A percentile compares a stretch with the other conserved stretches of the same genome.
phyloP scores from a whole-genome alignment of 1,140 invertebrate genomes.

The Delia radicum region DNA sequence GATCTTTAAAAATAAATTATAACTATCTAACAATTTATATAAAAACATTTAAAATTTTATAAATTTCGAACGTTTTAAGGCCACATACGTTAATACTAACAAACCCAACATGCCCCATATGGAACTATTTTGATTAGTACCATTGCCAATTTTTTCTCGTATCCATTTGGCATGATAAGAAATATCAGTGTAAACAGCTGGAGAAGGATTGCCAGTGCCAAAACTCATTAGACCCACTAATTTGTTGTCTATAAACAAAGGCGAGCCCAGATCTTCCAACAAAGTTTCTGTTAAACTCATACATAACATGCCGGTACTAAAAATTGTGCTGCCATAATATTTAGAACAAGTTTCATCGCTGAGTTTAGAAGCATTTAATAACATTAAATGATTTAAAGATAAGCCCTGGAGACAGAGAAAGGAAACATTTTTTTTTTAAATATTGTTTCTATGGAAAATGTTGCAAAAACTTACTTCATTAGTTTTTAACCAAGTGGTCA shows the following conservation, averaged over 20 bases:
- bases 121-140: slow-evolving; percentile 43
- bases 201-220: no score
- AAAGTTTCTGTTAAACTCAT: background rate
- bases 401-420: background rate
- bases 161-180: slow-evolving; percentile 46
- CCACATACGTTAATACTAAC: slow-evolving; percentile 42
- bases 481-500: slow-evolving; percentile 23
- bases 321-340: background rate
- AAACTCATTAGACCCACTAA: slow-evolving; percentile 11
- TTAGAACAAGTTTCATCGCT: background rate
- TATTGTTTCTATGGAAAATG: background rate
- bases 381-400: slow-evolving; percentile 11
- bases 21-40: background rate
- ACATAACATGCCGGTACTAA: slow-evolving; percentile 18
- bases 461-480: background rate
- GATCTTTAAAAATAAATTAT: slow-evolving; percentile 3
- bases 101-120: slow-evolving; percentile 44
- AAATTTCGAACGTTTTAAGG: slow-evolving; percentile 26
- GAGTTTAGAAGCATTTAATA: slow-evolving; percentile 5
- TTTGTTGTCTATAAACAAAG: slow-evolving; percentile 29
- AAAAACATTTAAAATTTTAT: slow-evolving; percentile 6
- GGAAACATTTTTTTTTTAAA: background rate
- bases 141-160: slow-evolving; percentile 36
- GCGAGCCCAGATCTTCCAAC: slow-evolving; percentile 38
- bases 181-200: slow-evolving; percentile 39